Base-by-base conservation (phyloP, 1,140 invertebrate species). In the Caenorhabditis brenneri region DNA sequence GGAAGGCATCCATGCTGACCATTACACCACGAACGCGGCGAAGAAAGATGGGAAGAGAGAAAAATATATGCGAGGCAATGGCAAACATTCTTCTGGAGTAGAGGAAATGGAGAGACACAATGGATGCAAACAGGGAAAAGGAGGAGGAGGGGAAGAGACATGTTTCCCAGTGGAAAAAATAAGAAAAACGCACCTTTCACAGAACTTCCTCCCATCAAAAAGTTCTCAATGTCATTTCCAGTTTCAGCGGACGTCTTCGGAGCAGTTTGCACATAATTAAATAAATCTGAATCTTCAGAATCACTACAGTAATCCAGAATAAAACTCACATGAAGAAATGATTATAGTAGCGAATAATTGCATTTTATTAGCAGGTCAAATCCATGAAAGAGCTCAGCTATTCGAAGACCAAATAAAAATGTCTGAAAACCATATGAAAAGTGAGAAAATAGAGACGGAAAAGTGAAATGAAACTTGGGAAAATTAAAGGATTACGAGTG, bases 1-100 rank as follows among this genome's bases (percentile, higher is more conserved):
- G 90, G 90, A 91, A 91, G 90, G 91, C 91, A 91, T 89, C 89
- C 88, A 91, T 91, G 90, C 90, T 91, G 88, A 91, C 90, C 91
- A 88, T 90, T 91, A 91, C 90, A 91, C 91, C 90, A 91, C 90
- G 80, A 81, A 81, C 80, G 80, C 80, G 78, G 24, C 5, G 1
- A 12, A 46, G n/a, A 0, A 9, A 24, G 65, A 19, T 6, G 22
- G 65, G 36, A 42, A 42, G n/a, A 36, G 22, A 51, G 1, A 24
- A 7, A 27, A 27, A 55, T 55, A 55, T 27, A 27, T 22, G 22
- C 19, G 53, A 55, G 53, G 24, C 19, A 24, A 10, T 12, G 27
- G 24, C 5, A 2, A 27, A 24, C 22, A 6, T 42, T 42, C 39
- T 12, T 42, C 39, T 12, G 12, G n/a, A n/a, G n/a, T n/a, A n/a